These are phyloP conservation scores for Australoheros facetus DNA, from an alignment of 2,797 vertebrate genomes.

Conservation along the genomic window DNA sequence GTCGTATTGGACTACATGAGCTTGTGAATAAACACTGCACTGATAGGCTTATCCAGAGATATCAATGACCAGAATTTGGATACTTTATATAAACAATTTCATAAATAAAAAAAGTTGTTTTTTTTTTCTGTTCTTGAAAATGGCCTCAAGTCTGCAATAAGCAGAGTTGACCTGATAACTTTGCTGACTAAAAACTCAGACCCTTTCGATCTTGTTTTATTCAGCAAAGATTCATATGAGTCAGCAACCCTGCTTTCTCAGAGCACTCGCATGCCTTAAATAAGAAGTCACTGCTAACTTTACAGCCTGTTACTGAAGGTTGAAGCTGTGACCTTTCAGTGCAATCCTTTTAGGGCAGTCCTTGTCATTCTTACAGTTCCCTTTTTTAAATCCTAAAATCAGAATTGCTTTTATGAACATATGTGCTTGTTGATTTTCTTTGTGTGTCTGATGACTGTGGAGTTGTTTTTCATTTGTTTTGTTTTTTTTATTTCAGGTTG, in stretches of 20 bases:
- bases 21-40: neutral
- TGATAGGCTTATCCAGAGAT: too few relatives aligned
- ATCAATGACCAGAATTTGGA: neutral
- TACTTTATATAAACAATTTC: too few relatives aligned
- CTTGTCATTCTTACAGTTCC: neutral
- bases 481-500: conserved; percentile 68
- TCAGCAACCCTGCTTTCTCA: neutral
- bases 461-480: neutral
- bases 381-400: neutral
- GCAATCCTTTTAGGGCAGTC: neutral
- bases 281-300: neutral
- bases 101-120: neutral
- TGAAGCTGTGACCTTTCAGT: neutral
- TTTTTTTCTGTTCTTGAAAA: too few relatives aligned
- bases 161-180: neutral
- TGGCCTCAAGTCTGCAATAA: neutral
- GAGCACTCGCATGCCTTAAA: neutral
- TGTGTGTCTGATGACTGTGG: neutral
- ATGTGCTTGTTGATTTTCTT: too few relatives aligned
- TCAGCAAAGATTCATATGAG: neutral
- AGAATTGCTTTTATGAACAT: neutral
- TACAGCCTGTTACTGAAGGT: neutral
- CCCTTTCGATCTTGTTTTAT: neutral
- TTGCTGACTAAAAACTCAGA: neutral
- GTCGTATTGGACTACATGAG: neutral